Base-by-base conservation (phyloP, 1,140 invertebrate genomes). In the Odontomachus brunneus region DNA sequence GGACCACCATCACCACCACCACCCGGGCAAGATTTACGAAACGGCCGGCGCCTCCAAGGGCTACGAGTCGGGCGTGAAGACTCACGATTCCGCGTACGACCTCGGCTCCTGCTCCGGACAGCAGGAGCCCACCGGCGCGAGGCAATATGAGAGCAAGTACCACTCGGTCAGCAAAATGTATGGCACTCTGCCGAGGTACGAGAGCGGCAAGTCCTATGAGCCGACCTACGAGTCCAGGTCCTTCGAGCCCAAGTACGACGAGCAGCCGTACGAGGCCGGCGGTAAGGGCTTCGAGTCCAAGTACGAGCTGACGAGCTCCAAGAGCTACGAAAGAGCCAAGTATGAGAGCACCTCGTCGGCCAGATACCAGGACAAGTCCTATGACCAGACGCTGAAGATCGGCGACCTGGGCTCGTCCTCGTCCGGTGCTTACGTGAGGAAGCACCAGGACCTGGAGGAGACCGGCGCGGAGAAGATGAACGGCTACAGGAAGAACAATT, bases 401-500 rank as follows among this genome's bases (percentile, higher is more conserved):
- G 91, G 93, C 5, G 93, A 94, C n/a, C 67, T 91, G 7, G 88
- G 90, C 7, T 85, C 92, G 0, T 86, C 90, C 0, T 90, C 89
- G 0, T 89, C 90, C 0, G 71, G 82, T 3, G 86, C 78, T 12
- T 92, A 93, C 49, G 82, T 63, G 2, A 85, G 92, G 86, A 95
- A 86, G 91, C 93, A 91, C 90, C 92, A 75, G 86, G 92, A 93
- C 3, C 91, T 91, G 22, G 92, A 92, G 19, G 83, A 86, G 29
- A 83, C 59, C 0, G 62, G 49, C 26, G 83, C 86, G 9, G 93
- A 94, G 62, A 94, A 94, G 66, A 91, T 93, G 82, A 94, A 94
- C 73, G 93, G 93, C 0, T 94, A 94, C 59, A 89, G 92, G 72
- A 94, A 94, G 78, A 94, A 94, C 76, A 94, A 94, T 57, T 94